Evolutionary conservation across 2,113 vertebrate species (phyloP).

Genomic region (Mobula birostris): DNA sequence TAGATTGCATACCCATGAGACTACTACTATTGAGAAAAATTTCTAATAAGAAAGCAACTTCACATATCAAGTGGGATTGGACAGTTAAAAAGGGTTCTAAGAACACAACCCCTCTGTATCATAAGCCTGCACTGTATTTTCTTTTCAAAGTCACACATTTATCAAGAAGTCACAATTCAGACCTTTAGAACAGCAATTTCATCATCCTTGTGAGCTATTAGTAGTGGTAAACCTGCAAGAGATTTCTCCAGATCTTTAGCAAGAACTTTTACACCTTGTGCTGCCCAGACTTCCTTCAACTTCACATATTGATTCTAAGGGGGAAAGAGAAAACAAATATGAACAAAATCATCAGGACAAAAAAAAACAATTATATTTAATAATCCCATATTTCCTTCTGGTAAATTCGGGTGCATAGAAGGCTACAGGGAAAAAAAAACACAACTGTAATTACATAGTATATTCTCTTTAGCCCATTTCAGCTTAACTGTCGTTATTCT

Average conservation of each 20-base stretch:
- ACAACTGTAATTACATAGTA: not conserved
- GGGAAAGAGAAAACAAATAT: not conserved
- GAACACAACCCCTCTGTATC: no score
- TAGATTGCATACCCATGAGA: no score
- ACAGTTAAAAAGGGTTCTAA: no score
- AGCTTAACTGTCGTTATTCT: not conserved
- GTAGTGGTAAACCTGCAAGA: conserved; percentile 82
- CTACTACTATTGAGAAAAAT: no score
- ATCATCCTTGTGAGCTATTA: conserved; percentile 86
- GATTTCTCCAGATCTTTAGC: conserved; percentile 95
- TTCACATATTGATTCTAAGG: conserved; percentile 92
- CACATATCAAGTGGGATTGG: no score
- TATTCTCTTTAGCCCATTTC: not conserved
- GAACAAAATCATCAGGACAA: not conserved
- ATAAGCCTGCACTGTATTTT: no score
- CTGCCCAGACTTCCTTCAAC: conserved; percentile 86
- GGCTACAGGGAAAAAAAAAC: not conserved
- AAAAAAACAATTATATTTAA: not conserved
- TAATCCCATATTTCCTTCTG: not conserved
- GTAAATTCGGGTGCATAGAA: not conserved
- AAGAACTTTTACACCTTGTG: conserved; percentile 95
- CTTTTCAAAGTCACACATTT: no score
- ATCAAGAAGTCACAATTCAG: conserved; percentile 40
- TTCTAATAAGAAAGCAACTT: no score
- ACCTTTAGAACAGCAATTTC: conserved; percentile 90